phyloP scores from a whole-genome alignment of 2,888 invertebrate species.

The Papilio gigon region DNA sequence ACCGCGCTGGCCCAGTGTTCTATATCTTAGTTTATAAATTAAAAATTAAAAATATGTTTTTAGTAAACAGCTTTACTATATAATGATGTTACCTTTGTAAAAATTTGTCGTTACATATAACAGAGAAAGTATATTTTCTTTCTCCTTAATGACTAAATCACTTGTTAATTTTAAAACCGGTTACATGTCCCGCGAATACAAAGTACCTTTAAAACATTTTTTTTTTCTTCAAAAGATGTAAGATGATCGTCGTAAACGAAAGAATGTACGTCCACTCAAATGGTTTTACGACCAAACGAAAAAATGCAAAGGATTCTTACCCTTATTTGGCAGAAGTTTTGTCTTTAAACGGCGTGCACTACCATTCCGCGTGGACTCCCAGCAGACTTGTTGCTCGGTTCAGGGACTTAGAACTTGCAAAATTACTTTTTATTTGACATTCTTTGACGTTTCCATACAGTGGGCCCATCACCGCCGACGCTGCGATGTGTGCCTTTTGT shows the following conservation, averaged over 20 bases:
- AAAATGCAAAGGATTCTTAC: constrained; percentile 41
- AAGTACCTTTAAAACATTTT: constrained; percentile 30
- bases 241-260: constrained; percentile 42
- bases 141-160: constrained; percentile 32
- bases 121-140: constrained; percentile 8
- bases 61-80: background rate
- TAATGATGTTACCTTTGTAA: background rate
- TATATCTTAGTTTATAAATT: too few species aligned
- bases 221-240: constrained; percentile 29
- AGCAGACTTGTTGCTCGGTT: constrained; percentile 39
- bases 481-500: constrained; percentile 34
- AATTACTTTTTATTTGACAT: constrained; percentile 49
- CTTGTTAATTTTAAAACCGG: constrained; percentile 18
- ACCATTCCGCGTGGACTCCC: constrained; percentile 41
- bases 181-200: constrained; percentile 20
- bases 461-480: constrained; percentile 33
- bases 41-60: background rate
- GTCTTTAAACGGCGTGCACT: constrained; percentile 37
- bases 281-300: constrained; percentile 38
- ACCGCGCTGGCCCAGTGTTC: too few species aligned
- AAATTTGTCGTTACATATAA: background rate
- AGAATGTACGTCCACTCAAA: constrained; percentile 43
- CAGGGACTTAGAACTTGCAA: constrained; percentile 45
- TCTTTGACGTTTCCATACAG: constrained; percentile 43
- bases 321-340: constrained; percentile 38